phyloP scores from a whole-genome alignment of 2,113 vertebrate genomes.

The Pelvicachromis taeniatus region DNA sequence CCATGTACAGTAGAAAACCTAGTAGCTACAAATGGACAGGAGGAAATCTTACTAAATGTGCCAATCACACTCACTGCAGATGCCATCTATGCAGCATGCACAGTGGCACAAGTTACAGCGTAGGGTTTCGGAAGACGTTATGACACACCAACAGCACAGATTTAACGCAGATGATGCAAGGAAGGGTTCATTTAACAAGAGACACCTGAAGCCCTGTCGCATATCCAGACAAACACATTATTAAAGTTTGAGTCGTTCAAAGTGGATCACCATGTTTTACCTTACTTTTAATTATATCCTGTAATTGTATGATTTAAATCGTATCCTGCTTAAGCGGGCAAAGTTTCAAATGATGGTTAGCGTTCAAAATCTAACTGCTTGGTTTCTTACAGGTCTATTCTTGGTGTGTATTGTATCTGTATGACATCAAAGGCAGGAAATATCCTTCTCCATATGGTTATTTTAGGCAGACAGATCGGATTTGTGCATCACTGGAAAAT shows the following conservation, averaged over 20 bases:
- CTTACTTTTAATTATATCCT: neutral
- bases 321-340: neutral
- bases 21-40: fast-evolving
- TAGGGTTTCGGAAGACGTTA: fast-evolving
- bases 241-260: neutral
- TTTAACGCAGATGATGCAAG: neutral
- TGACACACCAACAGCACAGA: neutral
- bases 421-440: neutral
- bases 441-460: fast-evolving
- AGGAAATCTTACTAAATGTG: neutral
- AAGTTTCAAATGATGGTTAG: neutral
- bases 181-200: neutral
- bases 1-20: neutral
- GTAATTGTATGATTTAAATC: neutral
- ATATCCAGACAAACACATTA: neutral
- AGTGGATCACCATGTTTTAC: neutral
- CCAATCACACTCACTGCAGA: neutral
- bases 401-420: neutral
- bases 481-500: neutral
- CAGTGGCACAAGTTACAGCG: neutral
- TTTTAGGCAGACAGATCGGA: neutral
- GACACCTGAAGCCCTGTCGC: neutral
- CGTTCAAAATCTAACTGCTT: fast-evolving
- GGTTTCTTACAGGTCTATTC: fast-evolving
- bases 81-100: neutral